Evolutionary conservation across 2,113 vertebrate genomes (phyloP).

Genomic region (Arothron firmamentum): DNA sequence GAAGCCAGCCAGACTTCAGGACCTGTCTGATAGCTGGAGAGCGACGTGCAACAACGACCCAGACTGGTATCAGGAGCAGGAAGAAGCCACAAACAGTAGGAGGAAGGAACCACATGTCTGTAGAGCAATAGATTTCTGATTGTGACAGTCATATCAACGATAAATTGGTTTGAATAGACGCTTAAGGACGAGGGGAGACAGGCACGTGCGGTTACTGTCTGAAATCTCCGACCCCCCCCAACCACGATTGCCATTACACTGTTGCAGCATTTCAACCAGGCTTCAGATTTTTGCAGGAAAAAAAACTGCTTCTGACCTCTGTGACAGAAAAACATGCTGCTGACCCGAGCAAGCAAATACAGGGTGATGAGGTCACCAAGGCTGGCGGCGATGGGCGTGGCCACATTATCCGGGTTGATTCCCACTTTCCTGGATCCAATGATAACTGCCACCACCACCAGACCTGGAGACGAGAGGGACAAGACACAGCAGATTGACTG

Average conservation of each 20-base stretch:
- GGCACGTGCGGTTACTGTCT: too few species aligned
- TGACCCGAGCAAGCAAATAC: constrained; percentile 82
- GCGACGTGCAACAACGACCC: constrained; percentile 76
- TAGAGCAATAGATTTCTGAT: background rate
- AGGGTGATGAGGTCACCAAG: constrained; percentile 89
- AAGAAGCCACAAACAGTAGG: constrained; percentile 77
- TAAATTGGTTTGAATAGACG: background rate
- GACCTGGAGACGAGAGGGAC: constrained; percentile 62
- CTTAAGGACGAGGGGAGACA: background rate
- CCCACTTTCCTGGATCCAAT: constrained; percentile 82
- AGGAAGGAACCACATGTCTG: constrained; percentile 80
- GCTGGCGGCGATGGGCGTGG: constrained; percentile 90
- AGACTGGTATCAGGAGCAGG: constrained; percentile 79
- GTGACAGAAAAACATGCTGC: constrained; percentile 81
- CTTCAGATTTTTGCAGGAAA: background rate
- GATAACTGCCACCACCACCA: constrained; percentile 87
- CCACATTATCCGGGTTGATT: constrained; percentile 93
- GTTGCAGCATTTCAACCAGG: too few species aligned
- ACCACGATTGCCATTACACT: too few species aligned
- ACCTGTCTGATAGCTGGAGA: constrained; percentile 78
- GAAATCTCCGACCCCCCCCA: too few species aligned
- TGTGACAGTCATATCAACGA: background rate
- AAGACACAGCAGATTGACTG: background rate
- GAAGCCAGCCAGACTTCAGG: constrained; percentile 88
- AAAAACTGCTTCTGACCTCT: constrained; percentile 72